Evolutionary conservation across 2,113 vertebrate species (phyloP).

Genomic region (Andinoacara biseriatus): DNA sequence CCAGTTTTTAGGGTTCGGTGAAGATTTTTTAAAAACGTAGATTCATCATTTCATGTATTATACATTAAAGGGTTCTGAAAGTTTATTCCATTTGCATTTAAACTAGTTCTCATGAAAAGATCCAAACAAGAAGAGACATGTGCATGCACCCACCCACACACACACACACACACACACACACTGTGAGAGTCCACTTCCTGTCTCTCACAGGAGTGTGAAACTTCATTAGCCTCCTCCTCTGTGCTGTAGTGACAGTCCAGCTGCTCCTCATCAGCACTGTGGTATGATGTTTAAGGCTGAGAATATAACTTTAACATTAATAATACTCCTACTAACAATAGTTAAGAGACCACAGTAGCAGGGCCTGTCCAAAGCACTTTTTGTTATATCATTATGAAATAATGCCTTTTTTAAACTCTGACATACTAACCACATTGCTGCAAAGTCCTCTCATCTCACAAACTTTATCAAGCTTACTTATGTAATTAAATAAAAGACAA

Average conservation of each 20-base stretch:
- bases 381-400: not conserved
- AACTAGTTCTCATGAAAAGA: slow-evolving; percentile 1
- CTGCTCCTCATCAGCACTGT: slow-evolving; percentile 46
- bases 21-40: not conserved
- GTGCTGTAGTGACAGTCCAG: slow-evolving; percentile 35
- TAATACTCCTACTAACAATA: not conserved
- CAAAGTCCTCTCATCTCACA: not conserved
- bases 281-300: not conserved
- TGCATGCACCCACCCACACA: not conserved
- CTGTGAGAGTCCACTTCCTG: slow-evolving; percentile 48
- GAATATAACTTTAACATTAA: not conserved
- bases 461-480: not conserved
- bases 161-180: slow-evolving; percentile 7
- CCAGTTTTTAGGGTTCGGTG: not conserved
- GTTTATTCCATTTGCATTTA: not conserved
- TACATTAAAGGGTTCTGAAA: not conserved
- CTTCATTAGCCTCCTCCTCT: slow-evolving; percentile 58
- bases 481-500: not conserved
- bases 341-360: not conserved
- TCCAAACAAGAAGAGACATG: slow-evolving; percentile 10
- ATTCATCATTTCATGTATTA: not conserved
- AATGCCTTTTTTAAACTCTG: not conserved
- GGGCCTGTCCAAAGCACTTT: not conserved
- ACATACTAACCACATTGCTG: not conserved
- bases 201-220: slow-evolving; percentile 57